These are phyloP conservation scores for Ganaspis brasiliensis DNA, from an alignment of 2,888 invertebrate genomes.

Conservation along the genomic window DNA sequence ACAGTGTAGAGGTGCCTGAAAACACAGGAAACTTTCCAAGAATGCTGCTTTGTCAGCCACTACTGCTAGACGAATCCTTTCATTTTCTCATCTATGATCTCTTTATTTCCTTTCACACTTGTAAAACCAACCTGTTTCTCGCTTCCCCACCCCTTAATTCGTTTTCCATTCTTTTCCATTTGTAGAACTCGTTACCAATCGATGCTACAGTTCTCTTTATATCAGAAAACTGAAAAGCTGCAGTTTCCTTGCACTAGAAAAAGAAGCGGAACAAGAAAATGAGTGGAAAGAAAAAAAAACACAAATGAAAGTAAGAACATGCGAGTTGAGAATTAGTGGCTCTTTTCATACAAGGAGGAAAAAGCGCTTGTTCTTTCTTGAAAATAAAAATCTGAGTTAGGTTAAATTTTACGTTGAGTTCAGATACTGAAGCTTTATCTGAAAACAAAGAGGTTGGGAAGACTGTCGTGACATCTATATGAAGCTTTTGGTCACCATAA, in stretches of 20 bases:
- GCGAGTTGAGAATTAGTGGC: not conserved
- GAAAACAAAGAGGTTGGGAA: not conserved
- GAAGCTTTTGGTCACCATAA: constrained; percentile 15
- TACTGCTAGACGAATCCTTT: not conserved
- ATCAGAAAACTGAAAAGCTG: constrained; percentile 3
- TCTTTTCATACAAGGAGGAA: not conserved
- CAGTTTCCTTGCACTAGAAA: not conserved
- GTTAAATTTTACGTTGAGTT: too few relatives aligned
- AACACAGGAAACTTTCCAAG: constrained; percentile 21
- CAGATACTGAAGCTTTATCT: not conserved
- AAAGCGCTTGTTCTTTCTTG: not conserved
- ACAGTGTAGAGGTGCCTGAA: not conserved
- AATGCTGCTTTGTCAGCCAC: constrained; percentile 21
- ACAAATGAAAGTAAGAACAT: not conserved
- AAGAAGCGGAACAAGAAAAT: not conserved
- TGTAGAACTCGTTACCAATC: constrained; percentile 34
- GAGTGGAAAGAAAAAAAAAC: not conserved
- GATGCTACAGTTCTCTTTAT: constrained; percentile 20
- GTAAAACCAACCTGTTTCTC: constrained; percentile 21
- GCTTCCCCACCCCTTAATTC: constrained; percentile 10
- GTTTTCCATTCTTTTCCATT: constrained; percentile 29
- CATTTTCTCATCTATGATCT: constrained; percentile 29
- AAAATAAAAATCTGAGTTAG: not conserved
- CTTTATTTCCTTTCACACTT: constrained; percentile 37
- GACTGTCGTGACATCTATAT: not conserved